Base-by-base conservation (phyloP, 1,140 invertebrate species). In the Leptinotarsa texana region DNA sequence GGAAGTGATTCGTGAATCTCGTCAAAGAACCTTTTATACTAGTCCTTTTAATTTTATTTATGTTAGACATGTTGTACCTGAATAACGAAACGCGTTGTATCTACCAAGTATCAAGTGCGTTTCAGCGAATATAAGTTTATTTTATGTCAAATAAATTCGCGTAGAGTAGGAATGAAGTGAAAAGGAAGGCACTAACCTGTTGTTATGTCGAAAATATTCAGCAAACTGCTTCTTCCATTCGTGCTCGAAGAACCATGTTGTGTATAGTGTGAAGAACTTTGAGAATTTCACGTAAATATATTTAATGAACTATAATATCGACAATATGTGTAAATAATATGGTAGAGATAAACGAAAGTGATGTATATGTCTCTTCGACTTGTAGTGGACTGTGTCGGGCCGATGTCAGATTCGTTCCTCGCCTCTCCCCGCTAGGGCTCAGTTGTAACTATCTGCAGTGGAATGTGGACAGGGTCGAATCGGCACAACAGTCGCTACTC, bases 181-280 rank as follows among this genome's bases (percentile, higher is more conserved):
- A 21, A 62, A 62, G 61, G 61, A 62, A 62, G 13, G 61, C 61
- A 62, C 61, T 13, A 62, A 62, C 61, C 61, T 62, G 17, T 62
- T 47, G 51, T 33, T n/a, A 15, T n/a, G n/a, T 22, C 21, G 48
- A 18, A 42, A 72, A 11, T 27, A 72, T 62, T n/a, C 17, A n/a
- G 61, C 33, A 42, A 42, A 42, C 33, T 42, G 33, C 8, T 42
- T 42, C 8, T 62, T 62, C 61, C 61, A 13, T 72, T n/a, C 57
- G 70, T 33, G 21, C 49, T 72, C 70, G 70, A 72, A 72, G 49
- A 51, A 72, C 57, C 70, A 72, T 72, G 70, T 72, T 22, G 21
- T 72, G 68, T 69, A 0, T 17, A 13, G 27, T 6, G 22, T 24
- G 22, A 8, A 18, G 47, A n/a, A 69, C 47, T 69, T 69, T 51